Evolutionary conservation across 35 echinoderm and acorn worm species (phyloP), one percentile per base, ranked within the genome.

Genomic region (Lytechinus variegatus): DNA sequence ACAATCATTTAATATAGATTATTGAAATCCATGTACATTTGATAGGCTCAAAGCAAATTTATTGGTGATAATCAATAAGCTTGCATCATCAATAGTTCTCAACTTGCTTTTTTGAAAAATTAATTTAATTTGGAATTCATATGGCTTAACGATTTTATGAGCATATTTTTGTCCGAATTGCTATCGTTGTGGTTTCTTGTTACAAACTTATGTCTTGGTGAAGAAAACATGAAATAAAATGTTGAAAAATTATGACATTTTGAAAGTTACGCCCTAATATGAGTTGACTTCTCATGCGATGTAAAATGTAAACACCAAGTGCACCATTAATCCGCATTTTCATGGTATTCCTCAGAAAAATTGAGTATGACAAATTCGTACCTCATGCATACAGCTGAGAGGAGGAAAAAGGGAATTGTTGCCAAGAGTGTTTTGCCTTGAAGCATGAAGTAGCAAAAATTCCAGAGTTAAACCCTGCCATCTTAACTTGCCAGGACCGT

Each of bases 281-380:
- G 21, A 79, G 4, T 79, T 7, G 66, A 79, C 66, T 24, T 79
- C 66, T 24, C 66, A 24, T 79, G 66, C 66, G 3, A n/a, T 79
- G 66, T 79, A 24, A 79, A 58, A 79, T 79, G 21, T 79, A 79
- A 79, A 79, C 66, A 79, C 19, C 66, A 79, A 79, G 16, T 79
- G 66, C 16, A 79, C 66, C 66, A 16, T 79, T 79, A 79, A 79
- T 79, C 66, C 21, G 66, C 66, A n/a, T n/a, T 79, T 79, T 79
- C 66, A 79, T 79, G 66, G 6, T 79, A 19, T n/a, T n/a, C 66
- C 21, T 79, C 66, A 24, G 66, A 79, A 79, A 71, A 79, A 79
- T 79, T 79, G 66, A 24, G 66, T 79, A 79, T 79, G 66, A 79
- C 66, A 79, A 79, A 79, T 79, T 79, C 8, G 66, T 79, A 79